phyloP scores from a whole-genome alignment of 2,797 vertebrate species.

The Chiroxiphia lanceolata region DNA sequence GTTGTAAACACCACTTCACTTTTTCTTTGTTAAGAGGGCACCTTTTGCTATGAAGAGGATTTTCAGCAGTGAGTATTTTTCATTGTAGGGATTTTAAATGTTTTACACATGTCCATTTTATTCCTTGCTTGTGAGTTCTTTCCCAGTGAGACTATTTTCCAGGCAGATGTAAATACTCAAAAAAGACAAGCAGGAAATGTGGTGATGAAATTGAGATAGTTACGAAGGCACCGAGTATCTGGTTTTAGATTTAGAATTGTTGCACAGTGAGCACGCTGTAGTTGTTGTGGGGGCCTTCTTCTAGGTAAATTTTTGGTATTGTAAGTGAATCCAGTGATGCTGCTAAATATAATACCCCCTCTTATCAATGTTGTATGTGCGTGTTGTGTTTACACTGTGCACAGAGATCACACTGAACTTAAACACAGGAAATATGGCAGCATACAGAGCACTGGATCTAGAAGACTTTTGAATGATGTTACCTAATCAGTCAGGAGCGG shows the following conservation, averaged over 20 bases:
- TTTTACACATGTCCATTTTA: background rate
- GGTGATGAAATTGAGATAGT: background rate
- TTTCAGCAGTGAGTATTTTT: background rate
- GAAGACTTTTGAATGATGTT: background rate
- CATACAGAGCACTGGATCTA: background rate
- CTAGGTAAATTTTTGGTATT: background rate
- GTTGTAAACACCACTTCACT: background rate
- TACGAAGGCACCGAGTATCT: background rate
- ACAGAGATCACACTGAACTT: background rate
- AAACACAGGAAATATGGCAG: background rate
- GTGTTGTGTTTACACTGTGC: background rate
- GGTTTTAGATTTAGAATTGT: background rate
- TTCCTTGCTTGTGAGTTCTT: background rate
- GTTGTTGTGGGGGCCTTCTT: background rate
- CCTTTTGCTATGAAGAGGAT: background rate
- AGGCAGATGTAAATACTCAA: background rate
- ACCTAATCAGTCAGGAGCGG: background rate
- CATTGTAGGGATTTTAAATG: background rate
- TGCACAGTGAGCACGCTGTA: background rate
- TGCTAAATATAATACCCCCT: rapidly evolving
- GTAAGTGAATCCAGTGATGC: background rate
- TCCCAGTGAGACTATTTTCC: background rate
- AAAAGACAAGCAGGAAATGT: background rate
- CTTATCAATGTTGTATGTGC: background rate
- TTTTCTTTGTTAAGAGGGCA: background rate